phyloP scores from a whole-genome alignment of 2,888 invertebrate species.

The Nycteola revayana region DNA sequence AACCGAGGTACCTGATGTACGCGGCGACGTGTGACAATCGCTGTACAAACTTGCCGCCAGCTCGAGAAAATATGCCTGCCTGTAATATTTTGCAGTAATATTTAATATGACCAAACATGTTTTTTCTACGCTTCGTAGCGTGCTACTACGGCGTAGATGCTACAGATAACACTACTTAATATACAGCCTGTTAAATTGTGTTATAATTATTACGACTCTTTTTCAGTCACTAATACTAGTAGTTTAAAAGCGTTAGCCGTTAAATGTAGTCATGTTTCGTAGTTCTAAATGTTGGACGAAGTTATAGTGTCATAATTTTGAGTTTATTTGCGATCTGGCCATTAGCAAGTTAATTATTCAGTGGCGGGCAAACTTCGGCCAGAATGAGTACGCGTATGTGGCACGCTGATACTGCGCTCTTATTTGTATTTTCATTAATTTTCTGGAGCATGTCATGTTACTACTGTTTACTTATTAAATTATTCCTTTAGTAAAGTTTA shows the following conservation, averaged over 20 bases:
- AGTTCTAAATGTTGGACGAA: constrained; percentile 42
- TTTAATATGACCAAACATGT: constrained; percentile 34
- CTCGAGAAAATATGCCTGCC: constrained; percentile 31
- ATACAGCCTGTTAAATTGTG: neutral
- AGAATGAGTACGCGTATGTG: constrained; percentile 33
- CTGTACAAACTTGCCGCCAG: constrained; percentile 36
- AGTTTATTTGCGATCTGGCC: constrained; percentile 74
- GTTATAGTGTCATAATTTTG: constrained; percentile 69
- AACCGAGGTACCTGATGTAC: constrained; percentile 38
- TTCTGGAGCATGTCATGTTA: constrained; percentile 12
- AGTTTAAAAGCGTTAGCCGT: constrained; percentile 17
- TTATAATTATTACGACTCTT: neutral
- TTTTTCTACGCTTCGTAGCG: constrained; percentile 22
- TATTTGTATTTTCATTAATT: constrained; percentile 30
- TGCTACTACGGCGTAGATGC: constrained; percentile 36
- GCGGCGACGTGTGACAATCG: constrained; percentile 41
- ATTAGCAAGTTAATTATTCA: constrained; percentile 77
- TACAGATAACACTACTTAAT: constrained; percentile 12
- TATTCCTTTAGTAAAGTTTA: too few species aligned
- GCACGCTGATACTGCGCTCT: constrained; percentile 32
- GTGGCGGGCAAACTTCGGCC: constrained; percentile 46
- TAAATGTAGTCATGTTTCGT: constrained; percentile 42
- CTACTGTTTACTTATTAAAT: too few species aligned
- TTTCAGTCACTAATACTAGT: constrained; percentile 4
- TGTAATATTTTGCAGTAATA: constrained; percentile 36